These are phyloP conservation scores for Drosophila diplacantha DNA, from an alignment of 2,888 invertebrate genomes.

Conservation along the genomic window DNA sequence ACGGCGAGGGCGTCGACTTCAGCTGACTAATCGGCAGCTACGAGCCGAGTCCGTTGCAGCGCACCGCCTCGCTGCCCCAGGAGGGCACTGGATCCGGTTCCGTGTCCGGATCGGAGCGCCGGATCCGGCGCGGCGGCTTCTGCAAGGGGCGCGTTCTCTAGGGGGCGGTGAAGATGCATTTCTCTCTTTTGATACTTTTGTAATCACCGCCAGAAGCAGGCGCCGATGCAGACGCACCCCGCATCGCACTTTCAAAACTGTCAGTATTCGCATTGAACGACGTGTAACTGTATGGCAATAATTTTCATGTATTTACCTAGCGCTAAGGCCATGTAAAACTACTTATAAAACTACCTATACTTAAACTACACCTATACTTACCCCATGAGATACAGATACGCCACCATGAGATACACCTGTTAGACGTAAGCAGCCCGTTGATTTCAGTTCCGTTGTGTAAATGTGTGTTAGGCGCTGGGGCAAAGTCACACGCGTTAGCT, in stretches of 20 bases:
- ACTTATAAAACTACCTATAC: slow-evolving; percentile 43
- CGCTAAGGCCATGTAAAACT: slow-evolving; percentile 43
- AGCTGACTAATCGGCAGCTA: slow-evolving; percentile 76
- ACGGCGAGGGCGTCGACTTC: slow-evolving; percentile 75
- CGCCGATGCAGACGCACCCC: background rate
- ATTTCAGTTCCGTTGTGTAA: slow-evolving; percentile 39
- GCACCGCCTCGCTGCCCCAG: slow-evolving; percentile 68
- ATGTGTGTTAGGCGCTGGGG: slow-evolving; percentile 27
- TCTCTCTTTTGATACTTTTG: slow-evolving; percentile 57
- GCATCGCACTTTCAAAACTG: slow-evolving; percentile 24
- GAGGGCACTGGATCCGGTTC: slow-evolving; percentile 26
- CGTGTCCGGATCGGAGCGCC: slow-evolving; percentile 36
- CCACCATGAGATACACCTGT: slow-evolving; percentile 20
- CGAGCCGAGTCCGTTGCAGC: slow-evolving; percentile 61
- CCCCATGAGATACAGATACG: slow-evolving; percentile 23
- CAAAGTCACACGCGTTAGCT: slow-evolving; percentile 38
- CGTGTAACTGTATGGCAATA: slow-evolving; percentile 74
- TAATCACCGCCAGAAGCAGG: slow-evolving; percentile 20
- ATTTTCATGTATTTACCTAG: slow-evolving; percentile 69
- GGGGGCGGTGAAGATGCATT: slow-evolving; percentile 41
- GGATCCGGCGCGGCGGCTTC: slow-evolving; percentile 69
- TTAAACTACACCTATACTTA: slow-evolving; percentile 7
- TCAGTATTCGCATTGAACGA: slow-evolving; percentile 69
- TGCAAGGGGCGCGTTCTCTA: slow-evolving; percentile 67
- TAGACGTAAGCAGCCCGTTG: slow-evolving; percentile 40